Base-by-base conservation (phyloP, 2,888 invertebrate species). In the Pegoplata infirma region DNA sequence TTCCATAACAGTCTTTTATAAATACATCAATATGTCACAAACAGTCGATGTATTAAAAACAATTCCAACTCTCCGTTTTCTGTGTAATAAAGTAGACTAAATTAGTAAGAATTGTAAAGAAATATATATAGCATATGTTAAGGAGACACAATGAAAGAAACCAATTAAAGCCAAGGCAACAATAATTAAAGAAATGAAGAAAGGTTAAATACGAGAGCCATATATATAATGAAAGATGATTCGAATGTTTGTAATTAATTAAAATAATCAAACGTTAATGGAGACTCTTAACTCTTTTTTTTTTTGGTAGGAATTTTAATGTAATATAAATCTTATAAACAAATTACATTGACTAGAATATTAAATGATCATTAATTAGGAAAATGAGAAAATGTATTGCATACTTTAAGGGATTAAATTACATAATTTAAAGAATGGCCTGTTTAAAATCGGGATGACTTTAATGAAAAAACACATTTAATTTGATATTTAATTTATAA, bases 231-330 rank as follows among this genome's bases (percentile, higher is more conserved):
- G 17, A 21, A 14, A 16, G 3, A 56, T 19, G 10, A 56, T 46
- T 12, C 3, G n/a, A 28, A 44, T 14, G 44, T 16, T 1, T 53
- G 44, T 53, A 51, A 61, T 71, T 61, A 71, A 71, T 71, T 61
- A 16, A 71, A 71, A 28, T 71, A 71, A 46, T 46, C 40, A 44
- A 51, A 28, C 7, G 14, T 10, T 46, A 71, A 44, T 25, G 25
- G 19, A 1, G 17, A 59, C n/a, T 25, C 19, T 32, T 28, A n/a
- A 55, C 5, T 8, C 16, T 14, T 32, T 36, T n/a, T 28, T 49
- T n/a, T n/a, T n/a, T n/a, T n/a, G n/a, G n/a, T n/a, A n/a, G n/a
- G n/a, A n/a, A n/a, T n/a, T n/a, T n/a, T n/a, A n/a, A n/a, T n/a
- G n/a, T n/a, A n/a, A n/a, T n/a, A n/a, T n/a, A n/a, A n/a, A n/a